Percentiles rank a stretch among this genome's conserved stretches.
phyloP scores from a whole-genome alignment of 1,140 invertebrate genomes.

The Pemphigus obesinymphae region DNA sequence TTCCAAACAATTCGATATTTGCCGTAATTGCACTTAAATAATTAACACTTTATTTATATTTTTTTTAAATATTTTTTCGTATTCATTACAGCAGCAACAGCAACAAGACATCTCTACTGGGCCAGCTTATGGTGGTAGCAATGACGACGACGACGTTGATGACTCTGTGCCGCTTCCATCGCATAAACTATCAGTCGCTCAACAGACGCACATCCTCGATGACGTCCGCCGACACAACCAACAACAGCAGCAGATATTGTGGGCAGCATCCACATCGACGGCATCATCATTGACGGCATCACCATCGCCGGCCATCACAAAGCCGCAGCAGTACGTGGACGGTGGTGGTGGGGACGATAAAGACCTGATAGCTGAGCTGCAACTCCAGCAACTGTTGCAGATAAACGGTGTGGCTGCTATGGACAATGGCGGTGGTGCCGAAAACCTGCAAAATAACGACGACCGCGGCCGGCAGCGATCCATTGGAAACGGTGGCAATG shows the following conservation, averaged over 20 bases:
- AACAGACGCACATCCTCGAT: conserved; percentile 47
- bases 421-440: conserved; percentile 52
- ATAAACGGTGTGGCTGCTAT: conserved; percentile 42
- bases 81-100: background rate
- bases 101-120: background rate
- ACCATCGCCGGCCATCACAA: too few species aligned
- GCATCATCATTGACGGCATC: background rate
- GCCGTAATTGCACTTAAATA: too few species aligned
- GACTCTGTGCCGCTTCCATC: background rate
- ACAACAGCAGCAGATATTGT: conserved; percentile 44
- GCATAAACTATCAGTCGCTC: conserved; percentile 45
- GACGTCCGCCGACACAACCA: conserved; percentile 47
- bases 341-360: too few species aligned
- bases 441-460: conserved; percentile 52
- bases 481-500: conserved; percentile 39
- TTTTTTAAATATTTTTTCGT: too few species aligned
- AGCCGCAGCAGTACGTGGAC: too few species aligned
- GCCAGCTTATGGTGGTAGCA: background rate
- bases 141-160: background rate
- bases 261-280: background rate
- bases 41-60: background rate
- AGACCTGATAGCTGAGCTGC: background rate
- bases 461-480: conserved; percentile 50
- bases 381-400: conserved; percentile 20
- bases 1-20: too few species aligned